Base-by-base conservation (phyloP, 2,888 invertebrate genomes). In the Calliopum simillimum region DNA sequence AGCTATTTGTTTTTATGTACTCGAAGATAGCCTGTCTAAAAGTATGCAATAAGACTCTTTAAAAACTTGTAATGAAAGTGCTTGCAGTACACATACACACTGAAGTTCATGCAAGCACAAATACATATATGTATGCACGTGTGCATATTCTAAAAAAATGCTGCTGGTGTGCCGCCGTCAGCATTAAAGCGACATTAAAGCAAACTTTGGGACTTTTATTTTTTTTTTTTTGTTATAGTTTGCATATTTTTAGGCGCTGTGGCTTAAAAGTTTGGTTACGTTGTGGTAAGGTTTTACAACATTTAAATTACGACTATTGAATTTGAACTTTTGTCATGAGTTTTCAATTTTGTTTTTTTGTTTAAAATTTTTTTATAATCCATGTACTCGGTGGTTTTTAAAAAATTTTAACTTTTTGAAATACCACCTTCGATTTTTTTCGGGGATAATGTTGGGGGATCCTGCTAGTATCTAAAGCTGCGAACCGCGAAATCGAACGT, bases 101-200 rank as follows among this genome's bases (percentile, higher is more conserved):
- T 16, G 47, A 47, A n/a, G 47, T 6, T 47, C 16, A 8, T 12
- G n/a, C 51, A 12, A 14, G n/a, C 51, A 51, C 51, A 3, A 16
- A 51, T 21, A 19, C 51, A n/a, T 16, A 51, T 11, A n/a, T 16
- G 4, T 14, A 3, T 51, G 51, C 21, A 21, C 16, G 4, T 11
- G n/a, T n/a, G 51, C 2, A 16, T 68, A 69, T 49, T 53, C 19
- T 55, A 62, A 59, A 71, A 51, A 62, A 55, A 55, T 49, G 46
- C 14, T 68, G 67, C 69, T 67, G 49, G 67, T 71, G 64, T 68
- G 55, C 49, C 69, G 55, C 49, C 69, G 63, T 66, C 8, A 43
- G 47, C 19, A 46, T 55, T 68, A 65, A 8, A 19, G 41, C 68
- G 13, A 33, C 46, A 58, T 62, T 64, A 49, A 33, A 25, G 33